Percentiles rank a stretch among this genome's conserved stretches.
Conservation (phyloP, 2,797 vertebrate genomes). For the Nannoperca australis region DNA sequence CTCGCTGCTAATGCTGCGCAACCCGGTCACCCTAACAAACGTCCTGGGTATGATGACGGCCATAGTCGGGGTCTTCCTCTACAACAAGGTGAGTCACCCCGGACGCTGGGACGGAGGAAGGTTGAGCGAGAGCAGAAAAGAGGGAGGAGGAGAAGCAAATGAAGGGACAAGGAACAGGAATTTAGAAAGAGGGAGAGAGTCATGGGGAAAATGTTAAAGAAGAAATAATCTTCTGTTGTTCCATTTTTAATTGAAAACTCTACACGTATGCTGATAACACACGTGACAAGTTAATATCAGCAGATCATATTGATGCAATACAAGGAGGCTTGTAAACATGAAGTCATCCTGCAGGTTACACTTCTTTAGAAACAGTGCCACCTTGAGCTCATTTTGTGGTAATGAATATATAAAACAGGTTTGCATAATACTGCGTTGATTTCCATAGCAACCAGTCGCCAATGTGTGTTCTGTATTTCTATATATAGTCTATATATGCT, state of each 20-base stretch:
- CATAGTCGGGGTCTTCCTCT: conserved; percentile 96
- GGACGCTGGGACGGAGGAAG: neutral
- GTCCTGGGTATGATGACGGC: conserved; percentile 98
- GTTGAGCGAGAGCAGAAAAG: neutral
- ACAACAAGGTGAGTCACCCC: conserved; percentile 91
- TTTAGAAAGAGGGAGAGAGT: neutral
- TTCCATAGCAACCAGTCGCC: neutral
- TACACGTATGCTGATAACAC: no score
- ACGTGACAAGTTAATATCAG: neutral
- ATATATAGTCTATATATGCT: neutral
- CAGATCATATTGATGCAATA: neutral
- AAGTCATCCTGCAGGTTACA: neutral
- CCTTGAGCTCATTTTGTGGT: neutral
- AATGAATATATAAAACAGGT: neutral
- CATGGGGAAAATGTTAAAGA: neutral
- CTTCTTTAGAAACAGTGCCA: neutral
- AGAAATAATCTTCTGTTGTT: neutral
- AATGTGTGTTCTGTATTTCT: neutral
- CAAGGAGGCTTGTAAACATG: neutral
- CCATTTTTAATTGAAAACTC: neutral
- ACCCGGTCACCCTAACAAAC: conserved; percentile 93
- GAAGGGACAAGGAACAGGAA: no score
- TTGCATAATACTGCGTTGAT: neutral
- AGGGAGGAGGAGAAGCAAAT: neutral
- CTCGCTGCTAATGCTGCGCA: conserved; percentile 95